These are phyloP conservation scores for Gallinago media DNA, from an alignment of 2,113 vertebrate genomes.

Conservation along the genomic window DNA sequence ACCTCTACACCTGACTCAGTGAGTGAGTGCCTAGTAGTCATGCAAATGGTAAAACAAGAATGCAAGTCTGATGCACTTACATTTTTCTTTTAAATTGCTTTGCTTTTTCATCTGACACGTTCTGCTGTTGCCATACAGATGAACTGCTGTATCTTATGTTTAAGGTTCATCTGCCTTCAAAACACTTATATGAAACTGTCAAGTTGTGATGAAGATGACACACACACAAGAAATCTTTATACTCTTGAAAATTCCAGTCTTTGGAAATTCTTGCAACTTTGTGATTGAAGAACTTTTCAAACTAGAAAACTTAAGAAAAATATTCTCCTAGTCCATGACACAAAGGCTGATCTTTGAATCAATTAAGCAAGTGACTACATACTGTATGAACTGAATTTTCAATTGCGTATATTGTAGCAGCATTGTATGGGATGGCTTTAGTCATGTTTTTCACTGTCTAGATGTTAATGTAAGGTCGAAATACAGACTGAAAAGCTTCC, in stretches of 20 bases:
- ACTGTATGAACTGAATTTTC: background rate
- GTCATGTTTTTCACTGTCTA: constrained; percentile 3
- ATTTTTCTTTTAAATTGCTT: background rate
- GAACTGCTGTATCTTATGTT: background rate
- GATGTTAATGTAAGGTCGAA: background rate
- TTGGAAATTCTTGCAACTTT: constrained; percentile 57
- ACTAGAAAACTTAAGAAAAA: background rate
- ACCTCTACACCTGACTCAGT: background rate
- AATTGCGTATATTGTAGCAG: background rate
- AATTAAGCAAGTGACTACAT: background rate
- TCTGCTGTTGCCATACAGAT: background rate
- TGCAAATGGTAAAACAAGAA: background rate
- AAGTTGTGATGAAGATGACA: background rate
- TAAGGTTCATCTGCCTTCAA: constrained; percentile 41
- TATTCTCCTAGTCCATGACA: background rate
- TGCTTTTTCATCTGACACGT: background rate
- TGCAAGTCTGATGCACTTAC: background rate
- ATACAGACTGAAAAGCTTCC: constrained; percentile 29
- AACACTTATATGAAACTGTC: background rate
- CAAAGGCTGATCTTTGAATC: background rate
- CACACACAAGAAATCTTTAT: background rate
- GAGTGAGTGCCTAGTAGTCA: background rate
- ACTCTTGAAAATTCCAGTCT: constrained; percentile 28
- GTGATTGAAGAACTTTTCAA: constrained; percentile 33
- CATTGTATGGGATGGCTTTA: background rate